Evolutionary conservation across 2,797 vertebrate species (phyloP), one percentile per base, ranked within the genome.

Genomic region (Toxotes lorentzi): DNA sequence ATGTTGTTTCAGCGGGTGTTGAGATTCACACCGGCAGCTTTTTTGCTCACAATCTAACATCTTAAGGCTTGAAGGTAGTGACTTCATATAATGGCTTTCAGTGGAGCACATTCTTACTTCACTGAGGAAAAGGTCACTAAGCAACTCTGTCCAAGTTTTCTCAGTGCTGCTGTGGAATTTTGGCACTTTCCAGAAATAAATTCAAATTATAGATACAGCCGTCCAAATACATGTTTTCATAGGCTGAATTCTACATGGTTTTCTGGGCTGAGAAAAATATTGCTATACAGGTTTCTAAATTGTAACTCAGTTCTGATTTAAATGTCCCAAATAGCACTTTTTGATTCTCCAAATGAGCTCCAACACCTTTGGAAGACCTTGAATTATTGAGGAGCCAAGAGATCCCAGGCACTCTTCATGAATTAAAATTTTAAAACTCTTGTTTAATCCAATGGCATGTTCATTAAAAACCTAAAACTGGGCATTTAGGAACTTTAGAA

Each of bases 321-420:
- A 86, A 86, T 70, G 34, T 79, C 81, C 85, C 73, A 85, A 78
- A 89, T 77, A 82, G 70, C 70, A 76, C 56, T 84, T 84, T 88
- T 84, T 79, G 61, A 92, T 83, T 41, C 83, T 81, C 81, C 75
- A 87, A 91, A 92, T 87, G 73, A 89, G 85, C 79, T 83, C 81
- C 70, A 87, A 90, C 89, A 93, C 91, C 89, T 94, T 89, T 82
- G 70, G 76, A 87, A 79, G 65, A 90, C 77, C 73, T 89, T 93
- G 82, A 93, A 92, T 94, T 93, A 93, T 91, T 93, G 86, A 93
- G 82, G 60, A 92, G 85, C 78, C 79, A 79, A 76, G 91, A 92
- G 90, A 92, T 88, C 81, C 67, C 78, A 79, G 83, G 85, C 86
- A 86, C 86, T 88, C 78, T 74, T 90, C 47, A 56, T 89, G 86